These are phyloP conservation scores for Protobothrops flavoviridis DNA, from an alignment of 2,113 vertebrate species.

Conservation along the genomic window DNA sequence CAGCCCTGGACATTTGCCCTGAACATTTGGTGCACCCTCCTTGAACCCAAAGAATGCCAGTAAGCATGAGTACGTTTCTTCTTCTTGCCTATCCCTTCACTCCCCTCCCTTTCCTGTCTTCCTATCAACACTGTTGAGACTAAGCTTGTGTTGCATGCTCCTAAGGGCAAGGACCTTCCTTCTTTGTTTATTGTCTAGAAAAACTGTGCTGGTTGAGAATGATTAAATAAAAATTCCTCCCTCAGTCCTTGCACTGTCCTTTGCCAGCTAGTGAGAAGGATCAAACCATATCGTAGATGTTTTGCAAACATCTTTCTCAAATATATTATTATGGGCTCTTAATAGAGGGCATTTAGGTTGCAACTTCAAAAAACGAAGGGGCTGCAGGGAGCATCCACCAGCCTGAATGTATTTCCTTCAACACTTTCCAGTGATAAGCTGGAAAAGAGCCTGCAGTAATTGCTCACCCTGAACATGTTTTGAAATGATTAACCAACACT, in stretches of 20 bases:
- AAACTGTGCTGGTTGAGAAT: neutral
- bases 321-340: neutral
- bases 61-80: neutral
- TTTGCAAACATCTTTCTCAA: neutral
- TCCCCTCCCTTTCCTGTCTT: neutral
- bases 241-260: neutral
- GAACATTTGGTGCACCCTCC: neutral
- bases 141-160: neutral
- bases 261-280: neutral
- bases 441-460: neutral
- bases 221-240: neutral
- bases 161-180: neutral
- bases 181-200: neutral
- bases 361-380: neutral
- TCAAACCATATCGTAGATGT: neutral
- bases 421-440: neutral
- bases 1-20: neutral
- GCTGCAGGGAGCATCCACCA: neutral
- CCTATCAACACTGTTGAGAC: neutral
- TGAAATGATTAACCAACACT: conserved; percentile 11
- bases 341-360: neutral
- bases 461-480: neutral
- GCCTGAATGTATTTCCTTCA: neutral
- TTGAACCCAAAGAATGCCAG: neutral
- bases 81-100: neutral